These are phyloP conservation scores for Notolepis coatsorum DNA, from an alignment of 2,797 vertebrate genomes.

Conservation along the genomic window DNA sequence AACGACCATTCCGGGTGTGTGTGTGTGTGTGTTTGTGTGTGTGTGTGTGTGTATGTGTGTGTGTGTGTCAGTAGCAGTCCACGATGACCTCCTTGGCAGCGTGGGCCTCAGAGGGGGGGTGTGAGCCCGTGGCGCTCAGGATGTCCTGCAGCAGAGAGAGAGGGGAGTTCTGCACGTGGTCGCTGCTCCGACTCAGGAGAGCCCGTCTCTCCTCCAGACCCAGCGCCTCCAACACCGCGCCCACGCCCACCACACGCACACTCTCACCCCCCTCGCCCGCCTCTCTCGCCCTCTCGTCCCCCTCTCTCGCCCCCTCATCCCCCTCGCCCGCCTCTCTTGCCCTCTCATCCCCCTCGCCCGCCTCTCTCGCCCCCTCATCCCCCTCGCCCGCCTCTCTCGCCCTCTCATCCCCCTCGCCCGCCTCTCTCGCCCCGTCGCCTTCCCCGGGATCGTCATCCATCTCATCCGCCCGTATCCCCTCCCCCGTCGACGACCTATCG, in stretches of 20 bases:
- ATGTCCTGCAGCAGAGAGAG: slow-evolving; percentile 81
- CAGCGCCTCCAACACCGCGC: slow-evolving; percentile 52
- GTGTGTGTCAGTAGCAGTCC: slow-evolving; percentile 73
- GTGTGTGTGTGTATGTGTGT: slow-evolving; percentile 8
- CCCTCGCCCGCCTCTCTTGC: slow-evolving; percentile 59
- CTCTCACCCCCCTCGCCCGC: background rate
- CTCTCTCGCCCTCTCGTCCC: background rate
- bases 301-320: background rate
- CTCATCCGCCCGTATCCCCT: slow-evolving; percentile 69
- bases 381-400: background rate
- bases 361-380: slow-evolving; percentile 4
- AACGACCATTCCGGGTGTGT: no score
- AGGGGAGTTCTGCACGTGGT: slow-evolving; percentile 80
- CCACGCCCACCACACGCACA: slow-evolving; percentile 41
- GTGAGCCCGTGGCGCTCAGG: slow-evolving; percentile 39
- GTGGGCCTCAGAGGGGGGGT: slow-evolving; percentile 35
- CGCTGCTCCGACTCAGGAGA: slow-evolving; percentile 75
- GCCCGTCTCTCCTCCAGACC: slow-evolving; percentile 60
- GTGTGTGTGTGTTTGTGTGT: background rate
- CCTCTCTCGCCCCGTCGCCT: slow-evolving; percentile 64
- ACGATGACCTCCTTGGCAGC: slow-evolving; percentile 61
- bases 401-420: slow-evolving; percentile 32
- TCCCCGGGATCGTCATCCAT: no score
- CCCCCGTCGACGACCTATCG: slow-evolving; percentile 19
- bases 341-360: no score